Evolutionary conservation across 2,113 vertebrate genomes (phyloP).

Genomic region (Neopipo cinnamomea): DNA sequence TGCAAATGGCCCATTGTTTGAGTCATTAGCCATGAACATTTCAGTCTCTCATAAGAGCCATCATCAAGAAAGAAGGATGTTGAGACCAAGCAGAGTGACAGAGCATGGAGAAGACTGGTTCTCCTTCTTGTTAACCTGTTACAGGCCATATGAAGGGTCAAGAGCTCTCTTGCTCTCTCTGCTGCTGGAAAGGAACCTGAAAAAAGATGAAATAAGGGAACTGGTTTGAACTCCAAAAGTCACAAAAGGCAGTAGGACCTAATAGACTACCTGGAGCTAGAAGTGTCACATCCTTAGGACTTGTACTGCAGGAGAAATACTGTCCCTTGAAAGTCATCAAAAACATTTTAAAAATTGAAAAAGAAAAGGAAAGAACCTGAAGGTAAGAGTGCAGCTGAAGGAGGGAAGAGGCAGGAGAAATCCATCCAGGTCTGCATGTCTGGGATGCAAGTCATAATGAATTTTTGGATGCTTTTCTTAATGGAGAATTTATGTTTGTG

Average conservation of each 20-base stretch:
- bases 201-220: background rate
- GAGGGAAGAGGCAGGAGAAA: background rate
- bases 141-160: background rate
- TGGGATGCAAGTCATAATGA: fast-evolving
- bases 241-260: background rate
- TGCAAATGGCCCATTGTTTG: background rate
- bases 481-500: background rate
- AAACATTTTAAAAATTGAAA: background rate
- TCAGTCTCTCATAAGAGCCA: background rate
- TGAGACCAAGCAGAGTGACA: background rate
- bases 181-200: background rate
- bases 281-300: background rate
- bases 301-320: background rate
- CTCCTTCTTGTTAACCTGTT: background rate
- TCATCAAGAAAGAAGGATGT: background rate
- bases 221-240: background rate
- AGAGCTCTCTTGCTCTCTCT: background rate
- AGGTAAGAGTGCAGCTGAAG: background rate
- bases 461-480: background rate
- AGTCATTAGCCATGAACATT: background rate
- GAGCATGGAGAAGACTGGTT: background rate
- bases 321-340: background rate
- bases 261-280: background rate
- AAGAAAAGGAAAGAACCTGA: background rate
- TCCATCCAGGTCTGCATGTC: background rate